Percentiles rank a stretch among this genome's conserved stretches.
Evolutionary conservation across 1,140 invertebrate genomes (phyloP).

Genomic region (fruit fly (Drosophila melanogaster)): Release_6_plus_ISO1_MT NT_037436.4:2770501-2771000

Average conservation of each 20-base stretch:
- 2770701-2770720: constrained; percentile 39
- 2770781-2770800: constrained; percentile 6
- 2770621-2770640: constrained; percentile 38
- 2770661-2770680: constrained; percentile 31
- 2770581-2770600: constrained; percentile 15
- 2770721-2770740: constrained; percentile 45
- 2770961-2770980: not conserved
- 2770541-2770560: no score
- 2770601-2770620: constrained; percentile 24
- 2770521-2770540: no score
- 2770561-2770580: not conserved
- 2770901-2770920: constrained; percentile 1
- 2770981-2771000: constrained; percentile 64
- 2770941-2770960: not conserved
- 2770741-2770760: constrained; percentile 19
- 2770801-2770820: constrained; percentile 3
- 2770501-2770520: not conserved
- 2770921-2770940: constrained; percentile 11
- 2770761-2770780: constrained; percentile 21
- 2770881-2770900: constrained; percentile 31
- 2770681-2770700: constrained; percentile 28
- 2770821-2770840: constrained; percentile 33
- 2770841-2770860: constrained; percentile 39
- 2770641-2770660: constrained; percentile 40
- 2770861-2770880: constrained; percentile 40